Evolutionary conservation across 2,113 vertebrate genomes (phyloP).

Genomic region (Galeopterus variegatus): DNA sequence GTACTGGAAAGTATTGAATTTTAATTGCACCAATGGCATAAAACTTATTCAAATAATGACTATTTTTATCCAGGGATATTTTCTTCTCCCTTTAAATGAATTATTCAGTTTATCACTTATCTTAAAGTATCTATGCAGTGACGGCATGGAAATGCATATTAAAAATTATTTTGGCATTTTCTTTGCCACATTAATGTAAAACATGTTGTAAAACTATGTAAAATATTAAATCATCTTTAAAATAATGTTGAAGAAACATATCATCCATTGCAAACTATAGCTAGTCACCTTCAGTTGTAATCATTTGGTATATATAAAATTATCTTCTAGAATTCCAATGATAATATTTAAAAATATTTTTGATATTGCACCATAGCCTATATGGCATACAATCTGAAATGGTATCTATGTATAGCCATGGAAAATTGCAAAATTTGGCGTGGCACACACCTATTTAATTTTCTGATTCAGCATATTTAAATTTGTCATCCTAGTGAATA

Average conservation of each 20-base stretch:
- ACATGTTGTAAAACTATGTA: background rate
- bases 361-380: background rate
- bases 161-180: conserved; percentile 33
- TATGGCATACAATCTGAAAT: background rate
- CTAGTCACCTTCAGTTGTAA: conserved; percentile 2
- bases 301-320: background rate
- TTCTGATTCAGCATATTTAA: conserved; percentile 25
- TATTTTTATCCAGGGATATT: background rate
- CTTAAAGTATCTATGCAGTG: conserved; percentile 7
- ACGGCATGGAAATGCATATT: background rate
- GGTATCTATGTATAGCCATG: background rate
- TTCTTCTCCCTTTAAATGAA: conserved; percentile 2
- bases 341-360: conserved; percentile 37
- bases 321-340: conserved; percentile 36
- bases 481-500: background rate
- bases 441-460: background rate
- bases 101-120: conserved; percentile 16
- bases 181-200: conserved; percentile 7
- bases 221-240: conserved; percentile 32
- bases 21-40: background rate
- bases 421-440: background rate
- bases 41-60: conserved; percentile 15
- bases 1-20: background rate
- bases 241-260: background rate
- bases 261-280: background rate